Evolutionary conservation across 2,888 invertebrate genomes (phyloP), one percentile per base, ranked within the genome.

Genomic region (Deilephila elpenor): DNA sequence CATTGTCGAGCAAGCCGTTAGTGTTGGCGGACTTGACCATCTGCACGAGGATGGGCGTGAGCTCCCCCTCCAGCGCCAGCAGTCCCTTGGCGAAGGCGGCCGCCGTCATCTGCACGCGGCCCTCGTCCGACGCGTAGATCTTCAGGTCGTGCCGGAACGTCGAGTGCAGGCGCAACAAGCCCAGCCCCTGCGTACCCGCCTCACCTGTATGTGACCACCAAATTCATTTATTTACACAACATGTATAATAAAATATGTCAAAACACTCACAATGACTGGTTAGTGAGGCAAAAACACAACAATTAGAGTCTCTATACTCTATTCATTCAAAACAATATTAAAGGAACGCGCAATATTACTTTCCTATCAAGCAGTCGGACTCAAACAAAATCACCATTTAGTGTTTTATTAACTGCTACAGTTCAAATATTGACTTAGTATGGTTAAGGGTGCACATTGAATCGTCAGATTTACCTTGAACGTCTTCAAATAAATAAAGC

Each of bases 21-120:
- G 99, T 99, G 87, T 99, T 99, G 34, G 99, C 99, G 78, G 99
- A 99, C 90, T 99, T 99, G 59, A 99, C 99, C 99, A 99, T 99
- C 93, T 99, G 99, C 71, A 99, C 99, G 70, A 99, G 94, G 88
- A 99, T 99, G 0, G 99, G 99, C 0, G 99, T 99, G 59, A 99
- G 95, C 91, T 99, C 99, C 0, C 99, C 99, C 91, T 99, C 99
- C 71, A 99, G 89, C 0, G 99, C 99, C 11, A 99, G 95, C 51
- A 99, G 95, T 0, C 99, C 99, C 95, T 99, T 99, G 3, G 99
- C 99, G 92, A 99, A 99, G 1, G 99, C 99, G 0, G 99, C 99
- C 0, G 99, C 99, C 0, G 99, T 99, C 99, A 99, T 99, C 93
- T 99, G 99, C 3, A 99, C 99, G 74, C 99, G 96, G 3, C 99